Evolutionary conservation across 2,888 invertebrate genomes (phyloP), one percentile per base, ranked within the genome.

Genomic region (Nomada lathburiana): DNA sequence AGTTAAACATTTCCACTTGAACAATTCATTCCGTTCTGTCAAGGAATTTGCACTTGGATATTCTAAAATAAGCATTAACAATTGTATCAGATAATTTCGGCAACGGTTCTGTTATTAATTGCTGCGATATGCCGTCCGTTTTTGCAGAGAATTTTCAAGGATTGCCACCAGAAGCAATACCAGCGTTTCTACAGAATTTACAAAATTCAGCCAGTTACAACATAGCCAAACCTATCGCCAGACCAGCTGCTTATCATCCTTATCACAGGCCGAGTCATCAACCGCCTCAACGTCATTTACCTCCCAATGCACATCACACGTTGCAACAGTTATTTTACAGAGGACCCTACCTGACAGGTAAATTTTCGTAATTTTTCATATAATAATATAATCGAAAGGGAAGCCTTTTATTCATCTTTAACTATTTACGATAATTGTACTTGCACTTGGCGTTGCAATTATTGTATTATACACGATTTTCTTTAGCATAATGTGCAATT

Each of bases 211-310:
- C 95, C 2, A 95, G 95, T 94, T 96, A 96, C 82, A 95, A 94
- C 89, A 96, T 98, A 92, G 97, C 97, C 69, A 98, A 98, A 94
- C 98, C 98, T 18, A 97, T 98, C 91, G 97, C 98, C 75, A 96
- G 97, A 94, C 95, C 97, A 85, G 96, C 95, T 84, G 94, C 93
- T 93, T 95, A 93, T 95, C 95, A 94, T 94, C 96, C 94, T 93
- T 95, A 96, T 70, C 97, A 97, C 91, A 98, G 97, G 94, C 96
- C 93, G 60, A 91, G 91, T 75, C 93, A 93, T 88, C 91, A 92
- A 76, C 92, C 93, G 18, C 91, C 92, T 36, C 94, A 94, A 82
- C 93, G 92, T 83, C 92, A 93, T 82, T 90, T 93, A 76, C 92
- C 93, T 11, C 91, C 93, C 20, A 93, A 93, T 74, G 92, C 93